These are phyloP conservation scores for Rhea americana DNA, from an alignment of 2,113 vertebrate species.

Conservation along the genomic window DNA sequence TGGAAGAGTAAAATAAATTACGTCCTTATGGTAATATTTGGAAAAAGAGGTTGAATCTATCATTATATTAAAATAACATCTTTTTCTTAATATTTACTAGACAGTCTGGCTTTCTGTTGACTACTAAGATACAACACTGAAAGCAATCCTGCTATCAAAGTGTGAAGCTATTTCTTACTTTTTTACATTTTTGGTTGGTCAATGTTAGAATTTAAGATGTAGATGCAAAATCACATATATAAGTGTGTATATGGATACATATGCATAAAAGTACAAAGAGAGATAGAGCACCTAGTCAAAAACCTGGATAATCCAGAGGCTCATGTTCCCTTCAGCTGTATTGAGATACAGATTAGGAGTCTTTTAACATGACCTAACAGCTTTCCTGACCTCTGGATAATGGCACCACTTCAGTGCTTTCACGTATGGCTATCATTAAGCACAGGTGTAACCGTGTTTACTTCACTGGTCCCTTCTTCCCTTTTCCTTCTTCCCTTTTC, in stretches of 20 bases:
- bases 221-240: background rate
- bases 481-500: background rate
- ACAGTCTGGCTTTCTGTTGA: background rate
- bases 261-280: background rate
- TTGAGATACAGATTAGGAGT: background rate
- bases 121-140: background rate
- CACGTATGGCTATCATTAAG: background rate
- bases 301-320: fast-evolving
- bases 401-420: fast-evolving
- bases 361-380: background rate
- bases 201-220: background rate
- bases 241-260: background rate
- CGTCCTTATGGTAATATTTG: slow-evolving; percentile 12
- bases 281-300: background rate
- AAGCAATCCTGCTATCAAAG: background rate
- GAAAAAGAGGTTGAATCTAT: slow-evolving; percentile 25
- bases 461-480: background rate
- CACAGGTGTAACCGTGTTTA: background rate
- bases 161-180: background rate
- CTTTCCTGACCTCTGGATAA: background rate
- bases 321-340: background rate
- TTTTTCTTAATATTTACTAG: background rate
- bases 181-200: background rate
- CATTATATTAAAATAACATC: slow-evolving; percentile 30
- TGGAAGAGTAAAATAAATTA: slow-evolving; percentile 40